Evolutionary conservation across 2,113 vertebrate genomes (phyloP), one percentile per base, ranked within the genome.

Genomic region (Calidris pugnax): DNA sequence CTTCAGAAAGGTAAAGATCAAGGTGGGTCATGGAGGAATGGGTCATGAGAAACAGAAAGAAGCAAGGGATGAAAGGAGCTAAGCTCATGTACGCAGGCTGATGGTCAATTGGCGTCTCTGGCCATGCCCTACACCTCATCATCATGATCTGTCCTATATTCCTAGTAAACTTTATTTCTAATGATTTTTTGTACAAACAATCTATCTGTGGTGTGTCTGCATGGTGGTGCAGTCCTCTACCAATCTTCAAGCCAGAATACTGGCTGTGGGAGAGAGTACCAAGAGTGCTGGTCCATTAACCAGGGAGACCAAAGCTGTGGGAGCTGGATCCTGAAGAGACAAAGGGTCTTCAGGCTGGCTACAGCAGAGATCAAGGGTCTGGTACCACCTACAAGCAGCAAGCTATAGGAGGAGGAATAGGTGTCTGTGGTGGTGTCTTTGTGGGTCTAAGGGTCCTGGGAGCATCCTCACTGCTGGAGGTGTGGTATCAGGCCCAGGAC

Each of bases 341-440:
- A 1, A 59, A 69, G 21, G 7, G 20, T 47, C 18, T 37, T 39
- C 35, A 18, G 7, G 4, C 10, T 64, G 68, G 43, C 9, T 32
- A 7, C 3, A 28, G 39, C 16, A 35, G 33, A 57, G 41, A 33
- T 41, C 32, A 11, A 21, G 24, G 16, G 22, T 33, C 51, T 88
- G 30, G 37, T 35, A n/a, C 12, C 48, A 16, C 27, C 50, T 48
- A 3, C 30, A 20, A 48, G 18, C 50, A 53, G 59, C 18, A 47
- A 10, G 37, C n/a, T 16, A 12, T 21, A 12, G 33, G 43, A 81
- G 7, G 3, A 79, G 24, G 12, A 50, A 39, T 76, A 43, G 9
- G 4, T 24, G 9, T 47, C 37, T 0, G 0, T 32, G 16, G 8
- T 63, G 24, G 7, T 41, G 7, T 64, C 60, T 69, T 57, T 43